These are phyloP conservation scores for Xylota segnis DNA, from an alignment of 2,888 invertebrate species.

Conservation along the genomic window DNA sequence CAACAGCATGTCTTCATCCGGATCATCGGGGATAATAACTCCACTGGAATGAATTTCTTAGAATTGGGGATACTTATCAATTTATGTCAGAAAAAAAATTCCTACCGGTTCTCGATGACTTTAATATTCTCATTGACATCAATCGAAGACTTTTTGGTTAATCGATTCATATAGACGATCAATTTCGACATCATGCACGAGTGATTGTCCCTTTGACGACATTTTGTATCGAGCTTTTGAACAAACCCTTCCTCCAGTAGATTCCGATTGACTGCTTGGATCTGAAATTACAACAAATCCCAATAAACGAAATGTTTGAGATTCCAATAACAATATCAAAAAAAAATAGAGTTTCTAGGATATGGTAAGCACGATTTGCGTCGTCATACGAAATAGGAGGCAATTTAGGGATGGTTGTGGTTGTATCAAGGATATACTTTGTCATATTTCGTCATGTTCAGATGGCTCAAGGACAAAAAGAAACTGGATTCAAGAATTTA, in stretches of 20 bases:
- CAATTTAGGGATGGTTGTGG: background rate
- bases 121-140: conserved; percentile 91
- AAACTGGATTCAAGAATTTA: background rate
- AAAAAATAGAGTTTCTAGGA: background rate
- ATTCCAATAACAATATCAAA: conserved; percentile 5
- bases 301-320: background rate
- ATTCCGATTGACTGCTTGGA: conserved; percentile 83
- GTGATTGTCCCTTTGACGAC: conserved; percentile 90
- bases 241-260: conserved; percentile 89
- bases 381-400: background rate
- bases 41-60: conserved; percentile 78
- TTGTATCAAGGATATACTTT: background rate
- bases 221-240: conserved; percentile 91
- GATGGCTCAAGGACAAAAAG: background rate
- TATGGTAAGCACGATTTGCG: background rate
- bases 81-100: background rate
- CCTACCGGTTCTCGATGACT: conserved; percentile 89
- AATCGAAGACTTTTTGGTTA: conserved; percentile 92
- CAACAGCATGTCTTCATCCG: conserved; percentile 86
- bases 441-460: background rate
- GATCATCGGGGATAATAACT: conserved; percentile 83
- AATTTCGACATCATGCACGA: conserved; percentile 93
- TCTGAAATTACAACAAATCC: conserved; percentile 80
- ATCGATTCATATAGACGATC: conserved; percentile 92
- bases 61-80: background rate